These are phyloP conservation scores for Dermolepida albohirtum DNA, from an alignment of 2,888 invertebrate genomes.

Conservation along the genomic window DNA sequence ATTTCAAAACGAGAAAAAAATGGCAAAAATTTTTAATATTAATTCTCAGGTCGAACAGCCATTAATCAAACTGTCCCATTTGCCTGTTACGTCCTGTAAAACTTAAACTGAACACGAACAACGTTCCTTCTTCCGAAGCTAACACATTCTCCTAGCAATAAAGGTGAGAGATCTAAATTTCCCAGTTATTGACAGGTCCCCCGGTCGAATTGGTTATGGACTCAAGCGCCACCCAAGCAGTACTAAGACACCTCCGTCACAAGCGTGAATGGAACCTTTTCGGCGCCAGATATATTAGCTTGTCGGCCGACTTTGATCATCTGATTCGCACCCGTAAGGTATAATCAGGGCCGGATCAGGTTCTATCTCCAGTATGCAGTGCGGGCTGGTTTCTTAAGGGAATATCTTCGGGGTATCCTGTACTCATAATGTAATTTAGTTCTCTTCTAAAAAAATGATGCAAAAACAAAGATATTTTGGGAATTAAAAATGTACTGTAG, in stretches of 20 bases:
- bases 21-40: conserved; percentile 32
- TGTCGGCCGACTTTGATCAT: conserved; percentile 56
- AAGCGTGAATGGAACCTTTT: conserved; percentile 60
- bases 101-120: background rate
- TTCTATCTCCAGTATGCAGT: no score
- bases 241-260: conserved; percentile 58
- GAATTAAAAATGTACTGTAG: no score
- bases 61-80: conserved; percentile 25
- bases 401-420: no score
- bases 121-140: no score
- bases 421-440: no score
- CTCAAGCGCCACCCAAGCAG: conserved; percentile 61
- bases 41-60: conserved; percentile 17
- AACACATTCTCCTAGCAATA: conserved; percentile 29
- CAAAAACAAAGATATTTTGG: no score
- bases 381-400: no score
- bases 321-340: conserved; percentile 58
- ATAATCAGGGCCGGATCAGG: conserved; percentile 38
- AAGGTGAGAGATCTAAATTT: conserved; percentile 43
- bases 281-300: conserved; percentile 60
- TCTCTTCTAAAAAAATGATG: no score
- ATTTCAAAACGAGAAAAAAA: conserved; percentile 17
- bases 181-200: conserved; percentile 40
- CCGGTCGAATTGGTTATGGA: conserved; percentile 45
- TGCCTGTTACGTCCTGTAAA: background rate